Evolutionary conservation across 2,113 vertebrate species (phyloP).

Genomic region (Helogale parvula): DNA sequence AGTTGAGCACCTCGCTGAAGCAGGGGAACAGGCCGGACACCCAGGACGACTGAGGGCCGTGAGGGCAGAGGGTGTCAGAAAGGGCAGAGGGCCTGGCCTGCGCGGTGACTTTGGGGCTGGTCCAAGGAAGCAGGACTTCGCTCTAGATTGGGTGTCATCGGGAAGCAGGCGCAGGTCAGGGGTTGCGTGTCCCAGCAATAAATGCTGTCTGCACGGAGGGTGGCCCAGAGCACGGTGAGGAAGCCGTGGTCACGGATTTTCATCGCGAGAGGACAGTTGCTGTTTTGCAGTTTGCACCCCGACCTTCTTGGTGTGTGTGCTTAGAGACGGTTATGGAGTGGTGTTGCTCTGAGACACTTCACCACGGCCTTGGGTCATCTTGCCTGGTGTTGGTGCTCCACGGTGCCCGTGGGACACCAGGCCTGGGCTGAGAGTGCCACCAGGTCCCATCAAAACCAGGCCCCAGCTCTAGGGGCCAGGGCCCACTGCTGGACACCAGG

Average conservation of each 20-base stretch:
- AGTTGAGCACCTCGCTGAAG: fast-evolving
- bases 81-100: background rate
- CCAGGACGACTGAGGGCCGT: fast-evolving
- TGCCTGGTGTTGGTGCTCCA: fast-evolving
- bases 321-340: background rate
- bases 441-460: background rate
- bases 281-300: background rate
- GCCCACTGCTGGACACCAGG: background rate
- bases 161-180: background rate
- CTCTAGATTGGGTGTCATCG: background rate
- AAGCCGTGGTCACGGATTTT: fast-evolving
- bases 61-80: background rate
- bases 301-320: background rate
- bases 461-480: background rate
- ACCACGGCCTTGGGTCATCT: fast-evolving
- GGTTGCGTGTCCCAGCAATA: background rate
- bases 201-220: background rate
- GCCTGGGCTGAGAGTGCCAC: background rate
- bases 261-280: fast-evolving
- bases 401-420: background rate
- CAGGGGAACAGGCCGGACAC: fast-evolving
- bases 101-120: background rate
- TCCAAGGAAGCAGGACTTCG: background rate
- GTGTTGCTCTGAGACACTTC: background rate
- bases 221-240: fast-evolving